Percentiles rank a stretch among this genome's conserved stretches.
phyloP scores from a whole-genome alignment of 2,888 invertebrate species.

The Allophyes oxyacanthae region DNA sequence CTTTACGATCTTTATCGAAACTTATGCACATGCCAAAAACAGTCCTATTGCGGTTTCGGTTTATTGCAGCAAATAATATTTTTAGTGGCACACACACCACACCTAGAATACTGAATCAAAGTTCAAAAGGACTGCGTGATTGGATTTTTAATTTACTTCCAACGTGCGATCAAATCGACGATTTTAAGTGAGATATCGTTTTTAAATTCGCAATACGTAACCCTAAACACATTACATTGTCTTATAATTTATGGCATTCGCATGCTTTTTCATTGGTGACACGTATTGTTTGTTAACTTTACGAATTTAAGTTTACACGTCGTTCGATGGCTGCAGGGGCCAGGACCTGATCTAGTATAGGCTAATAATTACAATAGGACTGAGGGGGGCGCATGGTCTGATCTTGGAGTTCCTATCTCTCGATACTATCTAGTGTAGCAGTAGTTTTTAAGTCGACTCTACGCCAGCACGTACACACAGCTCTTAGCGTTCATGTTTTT shows the following conservation, averaged over 20 bases:
- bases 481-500: too few species aligned
- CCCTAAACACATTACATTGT: conserved; percentile 39
- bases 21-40: neutral
- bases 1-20: neutral
- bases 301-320: conserved; percentile 13
- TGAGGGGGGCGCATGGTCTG: too few species aligned
- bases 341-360: too few species aligned
- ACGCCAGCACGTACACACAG: too few species aligned
- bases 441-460: too few species aligned
- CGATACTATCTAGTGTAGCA: too few species aligned
- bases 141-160: conserved; percentile 18
- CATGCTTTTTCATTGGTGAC: conserved; percentile 12
- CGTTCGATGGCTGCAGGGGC: neutral
- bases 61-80: conserved; percentile 7
- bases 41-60: neutral
- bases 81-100: conserved; percentile 1
- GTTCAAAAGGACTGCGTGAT: conserved; percentile 18
- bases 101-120: conserved; percentile 22
- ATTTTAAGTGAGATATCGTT: conserved; percentile 6
- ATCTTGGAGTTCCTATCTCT: too few species aligned
- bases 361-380: too few species aligned
- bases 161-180: neutral
- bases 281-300: conserved; percentile 14
- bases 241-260: conserved; percentile 35
- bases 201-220: conserved; percentile 38